phyloP scores from a whole-genome alignment of 2,888 invertebrate genomes.

The Drosophila prostipennis region DNA sequence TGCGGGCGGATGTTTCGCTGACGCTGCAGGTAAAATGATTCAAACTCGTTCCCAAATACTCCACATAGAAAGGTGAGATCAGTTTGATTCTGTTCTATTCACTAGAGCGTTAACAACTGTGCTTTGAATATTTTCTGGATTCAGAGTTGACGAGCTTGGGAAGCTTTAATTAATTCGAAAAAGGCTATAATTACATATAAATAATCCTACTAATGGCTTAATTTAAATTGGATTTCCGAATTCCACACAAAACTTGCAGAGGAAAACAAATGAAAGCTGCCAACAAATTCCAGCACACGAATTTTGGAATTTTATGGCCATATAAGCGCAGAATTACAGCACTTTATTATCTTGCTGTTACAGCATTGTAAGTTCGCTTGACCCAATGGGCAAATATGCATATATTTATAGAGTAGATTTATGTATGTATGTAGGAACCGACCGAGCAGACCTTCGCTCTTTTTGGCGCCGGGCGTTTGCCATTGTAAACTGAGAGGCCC shows the following conservation, averaged over 20 bases:
- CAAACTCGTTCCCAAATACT: constrained; percentile 35
- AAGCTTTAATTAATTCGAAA: background rate
- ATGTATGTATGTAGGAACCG: constrained; percentile 25
- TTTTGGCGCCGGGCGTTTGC: constrained; percentile 61
- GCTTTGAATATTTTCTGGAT: background rate
- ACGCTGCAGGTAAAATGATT: constrained; percentile 35
- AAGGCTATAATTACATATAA: background rate
- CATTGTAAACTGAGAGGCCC: constrained; percentile 66
- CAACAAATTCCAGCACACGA: background rate
- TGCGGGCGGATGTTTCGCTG: constrained; percentile 26
- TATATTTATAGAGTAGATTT: constrained; percentile 14
- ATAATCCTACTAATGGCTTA: background rate
- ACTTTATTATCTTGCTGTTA: constrained; percentile 41
- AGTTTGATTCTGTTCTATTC: constrained; percentile 16
- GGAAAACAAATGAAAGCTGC: too few relatives aligned
- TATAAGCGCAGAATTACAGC: constrained; percentile 45
- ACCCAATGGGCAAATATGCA: constrained; percentile 21
- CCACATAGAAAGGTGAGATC: constrained; percentile 29
- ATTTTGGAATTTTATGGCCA: constrained; percentile 39
- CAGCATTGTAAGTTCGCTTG: constrained; percentile 46
- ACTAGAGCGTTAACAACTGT: background rate
- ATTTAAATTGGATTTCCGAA: background rate
- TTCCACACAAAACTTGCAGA: background rate
- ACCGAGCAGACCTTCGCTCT: constrained; percentile 47
- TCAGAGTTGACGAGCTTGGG: background rate